Base-by-base conservation (phyloP, 2,888 invertebrate genomes). In the Tuberolachnus salignus region DNA sequence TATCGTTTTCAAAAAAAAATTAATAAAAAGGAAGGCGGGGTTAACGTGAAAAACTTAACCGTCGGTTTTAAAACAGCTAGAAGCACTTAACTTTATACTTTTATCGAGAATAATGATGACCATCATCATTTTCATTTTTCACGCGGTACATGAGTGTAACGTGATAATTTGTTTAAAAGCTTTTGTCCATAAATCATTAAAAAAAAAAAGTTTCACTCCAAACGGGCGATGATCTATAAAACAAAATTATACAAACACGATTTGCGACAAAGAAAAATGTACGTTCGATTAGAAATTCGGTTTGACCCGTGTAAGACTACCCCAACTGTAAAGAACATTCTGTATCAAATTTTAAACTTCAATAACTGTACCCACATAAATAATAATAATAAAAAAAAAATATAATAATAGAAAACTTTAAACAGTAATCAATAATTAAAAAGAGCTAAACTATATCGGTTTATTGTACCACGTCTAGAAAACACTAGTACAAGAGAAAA, bases 141-240 rank as follows among this genome's bases (percentile, higher is more conserved):
- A 57, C 71, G 34, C 16, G 44, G 71, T 71, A 57, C 23, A 42
- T 55, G 57, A 57, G 13, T 57, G 23, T 46, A 44, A 11, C 13
- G 1, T 9, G 16, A 23, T 70, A 55, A 44, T 71, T 57, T 59
- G 34, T 71, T 57, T 71, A 57, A 71, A 71, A 71, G 71, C 57
- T 71, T 71, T 71, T 14, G 57, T 23, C 21, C 57, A 42, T 71
- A 71, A 46, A 71, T 71, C 57, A 71, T 46, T 14, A 21, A 13
- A 19, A 57, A 19, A 57, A 53, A 8, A 55, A 70, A 55, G 53
- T 34, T 69, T 70, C 21, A 70, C 55, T 8, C 16, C 55, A 23
- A 21, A 49, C 44, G 42, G n/a, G 23, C n/a, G 42, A 21, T 55
- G 23, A 21, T 70, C 21, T 21, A 57, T 57, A 57, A n/a, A 46